Evolutionary conservation across 2,113 vertebrate species (phyloP).

Genomic region (Leptobrachium leishanense): DNA sequence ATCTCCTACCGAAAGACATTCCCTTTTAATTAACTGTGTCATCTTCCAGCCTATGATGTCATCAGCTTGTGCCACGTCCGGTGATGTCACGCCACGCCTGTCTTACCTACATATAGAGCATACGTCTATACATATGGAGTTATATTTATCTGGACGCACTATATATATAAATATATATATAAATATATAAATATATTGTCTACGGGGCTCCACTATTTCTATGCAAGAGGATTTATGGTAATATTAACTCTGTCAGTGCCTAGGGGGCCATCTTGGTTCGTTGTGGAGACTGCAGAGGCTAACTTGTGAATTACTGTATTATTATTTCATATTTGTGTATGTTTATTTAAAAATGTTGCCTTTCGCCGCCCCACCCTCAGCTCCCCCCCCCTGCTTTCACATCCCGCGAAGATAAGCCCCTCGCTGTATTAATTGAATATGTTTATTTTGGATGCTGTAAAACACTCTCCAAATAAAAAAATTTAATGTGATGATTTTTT

Average conservation of each 20-base stretch:
- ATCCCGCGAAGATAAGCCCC: constrained; percentile 5
- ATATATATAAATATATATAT: constrained; percentile 45
- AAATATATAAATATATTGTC: constrained; percentile 49
- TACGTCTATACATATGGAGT: constrained; percentile 42
- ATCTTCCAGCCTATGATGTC: constrained; percentile 31
- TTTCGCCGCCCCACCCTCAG: neutral
- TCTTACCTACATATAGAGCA: constrained; percentile 46
- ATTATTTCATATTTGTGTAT: constrained; percentile 45
- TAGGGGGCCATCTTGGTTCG: constrained; percentile 17
- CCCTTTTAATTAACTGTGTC: neutral
- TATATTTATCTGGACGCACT: constrained; percentile 48
- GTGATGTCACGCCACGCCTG: constrained; percentile 34
- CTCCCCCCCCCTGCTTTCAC: neutral
- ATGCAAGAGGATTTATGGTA: constrained; percentile 47
- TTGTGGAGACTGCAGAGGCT: constrained; percentile 23
- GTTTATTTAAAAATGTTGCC: constrained; percentile 40
- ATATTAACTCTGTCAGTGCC: constrained; percentile 23
- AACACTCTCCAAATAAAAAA: neutral
- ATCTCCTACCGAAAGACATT: constrained; percentile 13
- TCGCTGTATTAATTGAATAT: neutral
- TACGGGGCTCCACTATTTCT: constrained; percentile 48
- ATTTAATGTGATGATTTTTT: neutral
- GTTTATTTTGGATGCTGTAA: neutral
- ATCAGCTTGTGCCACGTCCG: constrained; percentile 44
- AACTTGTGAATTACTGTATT: constrained; percentile 43